These are phyloP conservation scores for Sitophilus oryzae DNA, from an alignment of 1,140 invertebrate genomes.

Conservation along the genomic window DNA sequence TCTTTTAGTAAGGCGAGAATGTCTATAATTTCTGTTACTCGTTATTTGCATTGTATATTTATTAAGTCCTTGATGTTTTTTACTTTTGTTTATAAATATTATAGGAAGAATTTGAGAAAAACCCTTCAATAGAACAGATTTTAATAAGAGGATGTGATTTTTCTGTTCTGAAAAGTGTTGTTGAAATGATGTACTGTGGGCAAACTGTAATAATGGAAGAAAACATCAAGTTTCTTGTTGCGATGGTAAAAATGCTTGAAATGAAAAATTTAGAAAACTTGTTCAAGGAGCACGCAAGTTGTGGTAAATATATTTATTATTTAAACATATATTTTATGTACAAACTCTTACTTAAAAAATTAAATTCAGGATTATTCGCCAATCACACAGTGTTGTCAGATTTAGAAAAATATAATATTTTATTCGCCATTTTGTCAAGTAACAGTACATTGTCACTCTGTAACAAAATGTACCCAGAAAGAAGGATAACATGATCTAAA, in stretches of 20 bases:
- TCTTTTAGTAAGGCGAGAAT: not conserved
- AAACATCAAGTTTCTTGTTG: conserved; percentile 37
- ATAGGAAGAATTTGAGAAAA: conserved; percentile 29
- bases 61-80: not conserved
- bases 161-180: conserved; percentile 35
- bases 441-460: too few species aligned
- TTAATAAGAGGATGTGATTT: conserved; percentile 39
- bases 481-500: too few species aligned
- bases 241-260: conserved; percentile 38
- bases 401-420: too few species aligned
- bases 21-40: not conserved
- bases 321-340: too few species aligned
- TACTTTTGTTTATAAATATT: not conserved
- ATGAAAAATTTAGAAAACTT: conserved; percentile 35
- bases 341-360: too few species aligned
- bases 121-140: conserved; percentile 33
- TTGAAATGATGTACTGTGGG: conserved; percentile 43
- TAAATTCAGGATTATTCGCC: too few species aligned
- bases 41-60: not conserved
- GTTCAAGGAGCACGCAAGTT: conserved; percentile 24
- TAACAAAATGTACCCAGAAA: too few species aligned
- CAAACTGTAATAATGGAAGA: conserved; percentile 37
- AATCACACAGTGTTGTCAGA: too few species aligned
- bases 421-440: too few species aligned
- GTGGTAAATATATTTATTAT: conserved; percentile 17